These are phyloP conservation scores for Rhagonycha fulva DNA, from an alignment of 2,888 invertebrate genomes.

Conservation along the genomic window DNA sequence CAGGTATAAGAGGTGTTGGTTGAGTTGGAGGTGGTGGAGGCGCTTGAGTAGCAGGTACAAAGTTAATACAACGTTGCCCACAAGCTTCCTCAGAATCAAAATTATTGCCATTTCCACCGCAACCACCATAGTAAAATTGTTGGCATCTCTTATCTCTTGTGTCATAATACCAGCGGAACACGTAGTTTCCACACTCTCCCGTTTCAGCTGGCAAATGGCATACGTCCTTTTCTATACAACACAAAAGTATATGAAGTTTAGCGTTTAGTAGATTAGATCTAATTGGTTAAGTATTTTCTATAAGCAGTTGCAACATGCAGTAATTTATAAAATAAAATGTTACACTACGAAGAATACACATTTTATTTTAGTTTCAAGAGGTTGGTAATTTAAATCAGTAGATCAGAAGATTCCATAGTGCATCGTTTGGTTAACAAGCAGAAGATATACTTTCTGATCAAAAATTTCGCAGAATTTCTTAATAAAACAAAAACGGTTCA, in stretches of 20 bases:
- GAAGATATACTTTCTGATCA: no score
- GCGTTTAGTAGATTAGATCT: no score
- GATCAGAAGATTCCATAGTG: no score
- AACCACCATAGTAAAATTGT: conserved; percentile 88
- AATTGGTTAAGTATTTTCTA: no score
- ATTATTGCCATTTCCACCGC: conserved; percentile 90
- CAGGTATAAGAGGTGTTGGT: neutral
- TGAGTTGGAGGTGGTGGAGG: conserved; percentile 20
- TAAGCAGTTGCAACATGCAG: no score
- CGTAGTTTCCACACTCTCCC: conserved; percentile 79
- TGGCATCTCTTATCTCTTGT: conserved; percentile 72
- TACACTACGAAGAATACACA: no score
- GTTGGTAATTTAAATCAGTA: no score
- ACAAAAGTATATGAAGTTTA: neutral
- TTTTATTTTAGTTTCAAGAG: no score
- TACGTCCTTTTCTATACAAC: conserved; percentile 62
- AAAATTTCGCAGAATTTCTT: no score
- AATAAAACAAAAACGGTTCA: no score
- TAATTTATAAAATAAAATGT: no score
- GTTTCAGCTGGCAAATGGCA: conserved; percentile 77
- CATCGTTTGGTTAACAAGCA: no score
- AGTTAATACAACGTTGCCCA: conserved; percentile 61
- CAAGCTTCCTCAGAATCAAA: conserved; percentile 74
- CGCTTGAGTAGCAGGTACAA: conserved; percentile 1
- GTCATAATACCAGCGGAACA: conserved; percentile 82